Base-by-base conservation (phyloP, 2,113 vertebrate species). In the Larimichthys polyactis region DNA sequence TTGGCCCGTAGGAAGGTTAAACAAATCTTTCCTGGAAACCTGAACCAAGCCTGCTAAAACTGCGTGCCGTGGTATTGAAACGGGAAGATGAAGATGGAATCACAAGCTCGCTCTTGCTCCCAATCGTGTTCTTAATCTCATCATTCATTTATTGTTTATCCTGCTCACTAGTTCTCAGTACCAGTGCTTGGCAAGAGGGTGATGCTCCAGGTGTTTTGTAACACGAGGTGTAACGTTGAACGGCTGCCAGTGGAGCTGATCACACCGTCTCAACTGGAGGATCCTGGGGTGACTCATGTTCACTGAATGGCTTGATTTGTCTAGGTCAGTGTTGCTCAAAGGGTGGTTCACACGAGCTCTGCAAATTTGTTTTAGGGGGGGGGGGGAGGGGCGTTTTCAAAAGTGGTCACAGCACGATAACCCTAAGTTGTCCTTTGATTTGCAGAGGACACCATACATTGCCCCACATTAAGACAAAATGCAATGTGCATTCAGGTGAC, bases 201-300 rank as follows among this genome's bases (percentile, higher is more conserved):
- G 14, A 67, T 5, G 63, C 75, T 83, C 84, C 83, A 84, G 86
- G 83, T 82, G 84, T 90, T 91, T 86, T 80, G 84, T 87, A 90
- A 92, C 78, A 78, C 0, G 57, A 86, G 83, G 73, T 71, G 69
- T 60, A 43, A 77, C 59, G 15, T 6, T 79, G 79, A 89, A 78
- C 52, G 32, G 60, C 67, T 83, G 86, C 87, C 87, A 89, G 46
- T 43, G 49, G 60, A 78, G 70, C 78, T 10, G 72, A 89, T 85
- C 72, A 77, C 32, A 15, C 40, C 9, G 49, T 75, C 70, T 67
- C 40, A n/a, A 52, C 62, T 52, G 70, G 54, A 20, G 63, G 68
- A 84, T 80, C 65, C 75, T 71, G 36, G 52, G 48, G 55, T 74
- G 84, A 89, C 69, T 88, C 62, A 29, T 66, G 54, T 74, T 88